These are phyloP conservation scores for Eristalis intricaria DNA, from an alignment of 2,888 invertebrate genomes.

Conservation along the genomic window DNA sequence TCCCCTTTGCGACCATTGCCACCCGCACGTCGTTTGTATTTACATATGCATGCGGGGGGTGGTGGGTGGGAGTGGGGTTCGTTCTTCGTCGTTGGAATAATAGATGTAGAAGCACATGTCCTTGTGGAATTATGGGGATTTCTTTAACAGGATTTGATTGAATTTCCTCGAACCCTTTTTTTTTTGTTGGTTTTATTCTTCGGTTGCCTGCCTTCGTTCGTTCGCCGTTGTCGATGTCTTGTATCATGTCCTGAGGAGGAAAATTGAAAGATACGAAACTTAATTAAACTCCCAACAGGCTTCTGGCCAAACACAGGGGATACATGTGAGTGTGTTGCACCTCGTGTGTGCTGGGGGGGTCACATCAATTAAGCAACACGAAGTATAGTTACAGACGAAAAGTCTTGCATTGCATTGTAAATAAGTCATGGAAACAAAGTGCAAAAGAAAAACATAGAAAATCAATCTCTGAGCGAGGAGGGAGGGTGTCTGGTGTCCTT, in stretches of 20 bases:
- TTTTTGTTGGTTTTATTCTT: not conserved
- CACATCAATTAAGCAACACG: conserved; percentile 64
- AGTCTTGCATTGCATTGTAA: conserved; percentile 59
- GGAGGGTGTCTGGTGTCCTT: not conserved
- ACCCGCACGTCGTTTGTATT: conserved; percentile 7
- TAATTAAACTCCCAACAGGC: conserved; percentile 58
- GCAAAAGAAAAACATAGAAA: conserved; percentile 40
- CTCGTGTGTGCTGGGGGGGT: not conserved
- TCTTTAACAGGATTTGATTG: conserved; percentile 52
- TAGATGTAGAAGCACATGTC: conserved; percentile 55
- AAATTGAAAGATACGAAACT: conserved; percentile 30
- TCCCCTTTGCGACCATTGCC: not conserved
- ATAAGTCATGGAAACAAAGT: conserved; percentile 26
- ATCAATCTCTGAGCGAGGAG: not conserved
- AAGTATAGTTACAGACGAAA: conserved; percentile 38
- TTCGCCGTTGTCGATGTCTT: not conserved
- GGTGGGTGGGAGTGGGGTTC: not conserved
- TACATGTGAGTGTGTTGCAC: not conserved
- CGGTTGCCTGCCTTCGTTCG: not conserved
- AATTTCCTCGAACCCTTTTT: conserved; percentile 56
- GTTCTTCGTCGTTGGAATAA: conserved; percentile 39
- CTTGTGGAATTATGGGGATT: conserved; percentile 62
- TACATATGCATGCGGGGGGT: conserved; percentile 40
- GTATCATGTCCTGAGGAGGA: not conserved
- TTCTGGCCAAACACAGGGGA: not conserved